Conservation (phyloP, 2,797 vertebrate genomes). For the Okamejei kenojei region DNA sequence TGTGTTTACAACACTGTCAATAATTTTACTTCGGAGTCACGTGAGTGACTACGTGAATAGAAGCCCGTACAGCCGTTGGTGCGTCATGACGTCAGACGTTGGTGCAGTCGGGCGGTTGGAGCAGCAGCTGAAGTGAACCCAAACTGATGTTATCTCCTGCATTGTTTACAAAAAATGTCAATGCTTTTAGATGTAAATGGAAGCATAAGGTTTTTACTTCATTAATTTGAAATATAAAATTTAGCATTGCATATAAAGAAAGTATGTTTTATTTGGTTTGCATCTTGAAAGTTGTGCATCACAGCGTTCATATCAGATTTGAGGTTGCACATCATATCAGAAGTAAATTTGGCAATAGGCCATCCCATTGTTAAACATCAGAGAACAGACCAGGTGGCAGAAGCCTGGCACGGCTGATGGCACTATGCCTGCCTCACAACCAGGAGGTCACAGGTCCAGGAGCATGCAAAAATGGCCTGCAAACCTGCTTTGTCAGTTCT, state of each 20-base stretch:
- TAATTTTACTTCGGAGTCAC: too few relatives aligned
- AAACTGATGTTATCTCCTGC: too few relatives aligned
- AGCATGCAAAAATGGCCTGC: not conserved
- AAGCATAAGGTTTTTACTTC: not conserved
- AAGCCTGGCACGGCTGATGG: not conserved
- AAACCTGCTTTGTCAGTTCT: not conserved
- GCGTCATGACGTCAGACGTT: too few relatives aligned
- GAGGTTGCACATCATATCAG: not conserved
- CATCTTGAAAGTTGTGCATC: not conserved
- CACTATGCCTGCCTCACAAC: not conserved
- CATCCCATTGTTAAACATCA: conserved; percentile 15
- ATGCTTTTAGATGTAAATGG: not conserved
- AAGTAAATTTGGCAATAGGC: not conserved
- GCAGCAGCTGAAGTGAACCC: too few relatives aligned
- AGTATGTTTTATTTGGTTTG: not conserved
- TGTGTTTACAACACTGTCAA: not conserved
- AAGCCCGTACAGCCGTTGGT: too few relatives aligned
- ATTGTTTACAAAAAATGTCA: not conserved
- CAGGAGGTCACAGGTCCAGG: not conserved
- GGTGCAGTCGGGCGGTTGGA: too few relatives aligned
- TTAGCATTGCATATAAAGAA: not conserved
- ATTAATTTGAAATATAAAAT: conserved; percentile 27
- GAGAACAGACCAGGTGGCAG: conserved; percentile 18
- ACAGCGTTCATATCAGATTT: not conserved
- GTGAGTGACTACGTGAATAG: too few relatives aligned